Percentiles rank a stretch among this genome's conserved stretches.
These are phyloP conservation scores for Regulus satrapa DNA, from an alignment of 2,113 vertebrate genomes.

Conservation along the genomic window DNA sequence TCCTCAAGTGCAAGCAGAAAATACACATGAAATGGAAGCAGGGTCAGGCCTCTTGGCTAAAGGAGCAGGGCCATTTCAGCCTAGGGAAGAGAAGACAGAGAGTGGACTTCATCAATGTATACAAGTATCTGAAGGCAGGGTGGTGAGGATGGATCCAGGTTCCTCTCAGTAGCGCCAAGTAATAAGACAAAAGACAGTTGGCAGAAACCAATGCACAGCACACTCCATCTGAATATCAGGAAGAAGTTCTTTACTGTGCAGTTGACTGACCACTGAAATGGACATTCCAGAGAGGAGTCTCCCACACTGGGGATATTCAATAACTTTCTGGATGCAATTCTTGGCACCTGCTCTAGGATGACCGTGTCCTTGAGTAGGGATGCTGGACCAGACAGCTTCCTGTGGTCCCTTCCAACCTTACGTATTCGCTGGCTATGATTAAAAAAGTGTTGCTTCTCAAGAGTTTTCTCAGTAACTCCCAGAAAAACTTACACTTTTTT, in stretches of 20 bases:
- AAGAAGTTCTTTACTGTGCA: neutral
- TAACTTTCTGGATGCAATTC: neutral
- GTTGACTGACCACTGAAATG: neutral
- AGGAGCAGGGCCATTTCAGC: neutral
- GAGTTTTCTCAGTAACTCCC: neutral
- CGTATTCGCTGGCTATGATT: neutral
- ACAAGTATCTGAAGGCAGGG: neutral
- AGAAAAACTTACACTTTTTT: neutral
- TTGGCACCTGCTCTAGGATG: neutral
- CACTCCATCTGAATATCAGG: neutral
- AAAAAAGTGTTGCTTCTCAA: neutral
- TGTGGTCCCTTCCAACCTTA: neutral
- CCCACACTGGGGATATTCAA: neutral
- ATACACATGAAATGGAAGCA: neutral
- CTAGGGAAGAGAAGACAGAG: neutral
- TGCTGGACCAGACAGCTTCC: neutral
- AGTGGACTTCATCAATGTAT: neutral
- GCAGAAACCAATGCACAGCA: neutral
- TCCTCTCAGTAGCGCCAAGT: neutral
- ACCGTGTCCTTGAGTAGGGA: neutral
- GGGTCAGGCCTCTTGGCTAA: neutral
- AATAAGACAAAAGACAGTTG: accelerated
- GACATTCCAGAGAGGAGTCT: neutral
- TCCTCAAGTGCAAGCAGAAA: neutral
- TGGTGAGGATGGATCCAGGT: neutral